Percentiles rank a stretch among this genome's conserved stretches.
These are phyloP conservation scores for Perca flavescens DNA, from an alignment of 2,113 vertebrate genomes.

Conservation along the genomic window DNA sequence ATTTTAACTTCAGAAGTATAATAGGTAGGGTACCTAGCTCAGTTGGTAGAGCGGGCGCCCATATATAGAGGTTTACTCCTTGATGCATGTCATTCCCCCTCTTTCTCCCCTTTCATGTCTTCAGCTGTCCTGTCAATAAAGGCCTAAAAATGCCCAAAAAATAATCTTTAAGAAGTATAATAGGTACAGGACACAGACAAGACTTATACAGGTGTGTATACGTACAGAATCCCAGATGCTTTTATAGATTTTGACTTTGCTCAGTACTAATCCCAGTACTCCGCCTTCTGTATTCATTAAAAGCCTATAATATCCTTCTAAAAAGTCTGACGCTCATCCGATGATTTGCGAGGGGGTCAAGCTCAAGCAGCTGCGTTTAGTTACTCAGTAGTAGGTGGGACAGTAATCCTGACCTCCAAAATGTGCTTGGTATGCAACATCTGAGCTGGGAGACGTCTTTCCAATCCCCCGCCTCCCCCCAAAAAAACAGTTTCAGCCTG, in stretches of 20 bases:
- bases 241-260: neutral
- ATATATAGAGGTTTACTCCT: too few relatives aligned
- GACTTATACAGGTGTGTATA: too few relatives aligned
- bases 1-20: too few relatives aligned
- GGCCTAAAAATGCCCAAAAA: too few relatives aligned
- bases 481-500: neutral
- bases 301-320: neutral
- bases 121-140: too few relatives aligned
- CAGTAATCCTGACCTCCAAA: neutral
- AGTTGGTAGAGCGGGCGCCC: too few relatives aligned
- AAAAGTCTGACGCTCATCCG: neutral
- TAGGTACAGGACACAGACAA: neutral
- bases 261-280: neutral
- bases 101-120: too few relatives aligned
- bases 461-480: neutral
- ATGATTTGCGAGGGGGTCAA: neutral
- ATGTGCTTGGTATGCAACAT: constrained; percentile 40
- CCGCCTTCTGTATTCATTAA: neutral
- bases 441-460: constrained; percentile 25
- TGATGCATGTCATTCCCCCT: too few relatives aligned
- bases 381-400: neutral
- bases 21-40: too few relatives aligned
- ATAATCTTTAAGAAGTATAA: neutral
- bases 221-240: neutral
- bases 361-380: neutral